Evolutionary conservation across 53 echinoderm and acorn worm species (phyloP), one percentile per base, ranked within the genome.

Genomic region (Apostichopus leukothele): DNA sequence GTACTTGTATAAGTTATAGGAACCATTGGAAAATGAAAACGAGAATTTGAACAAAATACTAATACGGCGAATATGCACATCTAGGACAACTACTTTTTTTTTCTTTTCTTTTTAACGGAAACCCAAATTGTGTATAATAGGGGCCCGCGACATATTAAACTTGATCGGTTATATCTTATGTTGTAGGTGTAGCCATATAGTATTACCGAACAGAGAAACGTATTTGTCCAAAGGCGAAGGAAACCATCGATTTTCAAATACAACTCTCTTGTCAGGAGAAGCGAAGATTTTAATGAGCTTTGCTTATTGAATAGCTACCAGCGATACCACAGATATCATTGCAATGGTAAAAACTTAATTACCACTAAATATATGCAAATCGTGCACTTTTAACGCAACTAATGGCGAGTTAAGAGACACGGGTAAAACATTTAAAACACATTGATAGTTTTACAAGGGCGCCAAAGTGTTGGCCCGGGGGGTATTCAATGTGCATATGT

Each of bases 401-500:
- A 71, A 71, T 71, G 71, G 71, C 20, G 6, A 71, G 71, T 18
- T n/a, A 71, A 71, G 14, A 71, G 16, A 71, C 71, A 63, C 63
- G 11, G 71, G 71, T 13, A 9, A 71, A 71, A 71, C 71, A 71
- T 59, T 81, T 21, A 81, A 81, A 54, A 81, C 81, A 53, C 59
- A 81, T 54, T 22, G 21, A 54, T 59, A 81, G 55, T 54, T 81
- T 81, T 55, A 81, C 54, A 81, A 22, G 81, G 81, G 81, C 81
- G 81, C 81, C 81, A 81, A 59, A 21, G 55, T 21, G 59, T 59
- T 59, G 54, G 54, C 55, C 81, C 81, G 81, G 22, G 81, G 79
- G 81, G 59, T 22, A 81, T 81, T 55, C 81, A 81, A 81, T 81
- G 81, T 81, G 81, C 81, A 81, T 81, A 81, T 81, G 81, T 81